A percentile compares a stretch with the other conserved stretches of the same genome.
Evolutionary conservation across 2,888 invertebrate species (phyloP).

Genomic region (Ganaspis brasiliensis): DNA sequence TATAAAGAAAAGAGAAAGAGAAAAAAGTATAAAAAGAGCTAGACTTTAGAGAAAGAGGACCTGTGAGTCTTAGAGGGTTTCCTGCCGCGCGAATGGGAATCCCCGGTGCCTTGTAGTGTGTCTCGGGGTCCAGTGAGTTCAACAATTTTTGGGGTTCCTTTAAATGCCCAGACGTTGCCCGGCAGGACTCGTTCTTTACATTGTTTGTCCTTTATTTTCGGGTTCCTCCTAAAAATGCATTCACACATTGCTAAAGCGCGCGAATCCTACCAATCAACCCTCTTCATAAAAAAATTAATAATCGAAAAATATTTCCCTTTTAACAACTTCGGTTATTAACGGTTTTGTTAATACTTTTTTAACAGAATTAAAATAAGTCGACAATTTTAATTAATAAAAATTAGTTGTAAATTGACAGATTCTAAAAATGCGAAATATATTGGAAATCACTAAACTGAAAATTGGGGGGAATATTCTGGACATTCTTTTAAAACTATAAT

Average conservation of each 20-base stretch:
- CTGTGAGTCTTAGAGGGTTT: constrained; percentile 49
- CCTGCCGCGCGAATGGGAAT: constrained; percentile 36
- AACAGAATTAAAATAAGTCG: no score
- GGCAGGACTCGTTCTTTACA: constrained; percentile 66
- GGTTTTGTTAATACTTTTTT: no score
- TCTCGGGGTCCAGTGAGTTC: constrained; percentile 58
- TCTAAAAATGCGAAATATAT: no score
- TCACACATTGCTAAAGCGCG: constrained; percentile 47
- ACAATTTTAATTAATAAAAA: no score
- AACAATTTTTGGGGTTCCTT: constrained; percentile 58
- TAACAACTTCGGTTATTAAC: no score
- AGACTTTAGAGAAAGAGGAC: constrained; percentile 57
- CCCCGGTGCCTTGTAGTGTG: constrained; percentile 57
- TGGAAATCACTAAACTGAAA: no score
- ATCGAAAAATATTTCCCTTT: no score
- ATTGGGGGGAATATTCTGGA: no score
- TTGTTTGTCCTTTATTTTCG: constrained; percentile 76
- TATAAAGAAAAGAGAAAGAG: constrained; percentile 27
- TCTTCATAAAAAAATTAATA: background rate
- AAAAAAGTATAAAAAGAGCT: constrained; percentile 52
- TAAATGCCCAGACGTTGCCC: constrained; percentile 70
- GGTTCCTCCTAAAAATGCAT: constrained; percentile 65
- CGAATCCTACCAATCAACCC: constrained; percentile 11
- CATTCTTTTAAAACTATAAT: no score
- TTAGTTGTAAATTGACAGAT: no score